Evolutionary conservation across 2,797 vertebrate species (phyloP).

Genomic region (Numenius phaeopus): DNA sequence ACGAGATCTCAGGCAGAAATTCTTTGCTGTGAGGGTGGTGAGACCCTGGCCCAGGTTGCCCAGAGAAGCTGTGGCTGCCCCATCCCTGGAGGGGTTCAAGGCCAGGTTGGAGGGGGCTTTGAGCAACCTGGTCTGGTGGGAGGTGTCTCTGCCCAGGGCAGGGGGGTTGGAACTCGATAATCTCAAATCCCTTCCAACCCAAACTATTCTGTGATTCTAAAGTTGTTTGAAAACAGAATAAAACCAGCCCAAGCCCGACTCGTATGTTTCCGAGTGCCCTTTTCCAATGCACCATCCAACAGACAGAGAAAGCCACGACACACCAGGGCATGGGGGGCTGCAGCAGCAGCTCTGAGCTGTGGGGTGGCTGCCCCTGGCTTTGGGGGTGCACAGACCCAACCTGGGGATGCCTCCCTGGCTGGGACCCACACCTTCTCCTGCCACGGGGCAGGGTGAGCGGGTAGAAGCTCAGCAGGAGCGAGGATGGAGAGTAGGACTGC

Average conservation of each 20-base stretch:
- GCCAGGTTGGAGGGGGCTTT: neutral
- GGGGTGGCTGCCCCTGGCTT: rapidly evolving
- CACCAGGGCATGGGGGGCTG: neutral
- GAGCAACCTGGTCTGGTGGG: neutral
- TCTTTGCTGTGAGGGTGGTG: no score
- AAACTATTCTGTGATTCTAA: neutral
- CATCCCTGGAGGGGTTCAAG: neutral
- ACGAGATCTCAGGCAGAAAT: no score
- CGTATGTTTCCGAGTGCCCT: rapidly evolving
- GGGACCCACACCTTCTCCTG: neutral
- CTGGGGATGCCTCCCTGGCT: neutral
- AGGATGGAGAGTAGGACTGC: neutral
- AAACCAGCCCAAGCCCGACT: neutral
- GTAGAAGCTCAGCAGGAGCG: neutral
- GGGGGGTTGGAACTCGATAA: neutral
- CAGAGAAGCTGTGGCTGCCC: neutral
- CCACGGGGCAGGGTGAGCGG: rapidly evolving
- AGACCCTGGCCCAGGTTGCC: no score
- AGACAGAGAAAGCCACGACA: neutral
- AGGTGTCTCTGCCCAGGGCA: neutral
- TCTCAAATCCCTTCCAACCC: neutral
- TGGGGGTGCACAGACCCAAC: rapidly evolving
- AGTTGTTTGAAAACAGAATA: neutral
- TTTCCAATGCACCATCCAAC: neutral
- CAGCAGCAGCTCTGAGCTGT: rapidly evolving